These are phyloP conservation scores for Chymomyza costata DNA, from an alignment of 1,140 invertebrate genomes.

Conservation along the genomic window DNA sequence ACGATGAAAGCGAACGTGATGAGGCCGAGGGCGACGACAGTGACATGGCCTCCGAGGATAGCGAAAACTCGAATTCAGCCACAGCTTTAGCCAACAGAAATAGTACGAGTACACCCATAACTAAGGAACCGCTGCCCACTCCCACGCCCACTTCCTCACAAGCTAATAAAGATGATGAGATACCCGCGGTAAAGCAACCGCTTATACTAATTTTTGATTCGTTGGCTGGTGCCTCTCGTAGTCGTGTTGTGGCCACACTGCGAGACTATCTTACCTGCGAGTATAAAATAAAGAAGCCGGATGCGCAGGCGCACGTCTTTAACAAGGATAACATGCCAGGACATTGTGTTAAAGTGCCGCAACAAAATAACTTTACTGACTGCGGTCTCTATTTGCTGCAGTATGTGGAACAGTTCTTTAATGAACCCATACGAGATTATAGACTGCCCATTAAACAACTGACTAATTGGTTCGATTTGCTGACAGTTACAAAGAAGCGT, in stretches of 20 bases:
- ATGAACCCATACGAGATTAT: constrained; percentile 85
- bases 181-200: constrained; percentile 77
- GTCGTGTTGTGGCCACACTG: constrained; percentile 89
- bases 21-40: constrained; percentile 87
- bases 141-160: constrained; percentile 3
- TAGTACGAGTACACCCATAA: neutral
- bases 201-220: constrained; percentile 98
- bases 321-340: constrained; percentile 89
- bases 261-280: constrained; percentile 93
- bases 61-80: constrained; percentile 77
- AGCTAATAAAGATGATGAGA: constrained; percentile 23
- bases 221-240: constrained; percentile 86
- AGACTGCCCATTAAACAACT: constrained; percentile 84
- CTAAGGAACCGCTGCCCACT: neutral
- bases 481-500: constrained; percentile 85
- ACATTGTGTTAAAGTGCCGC: constrained; percentile 90
- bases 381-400: constrained; percentile 97
- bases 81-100: constrained; percentile 29
- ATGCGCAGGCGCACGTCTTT: constrained; percentile 77
- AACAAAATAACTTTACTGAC: constrained; percentile 97
- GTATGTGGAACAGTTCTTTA: constrained; percentile 97
- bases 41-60: constrained; percentile 80
- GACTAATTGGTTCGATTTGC: constrained; percentile 86
- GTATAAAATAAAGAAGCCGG: constrained; percentile 85
- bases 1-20: constrained; percentile 85